These are phyloP conservation scores for Coelopa pilipes DNA, from an alignment of 2,888 invertebrate species.

Conservation along the genomic window DNA sequence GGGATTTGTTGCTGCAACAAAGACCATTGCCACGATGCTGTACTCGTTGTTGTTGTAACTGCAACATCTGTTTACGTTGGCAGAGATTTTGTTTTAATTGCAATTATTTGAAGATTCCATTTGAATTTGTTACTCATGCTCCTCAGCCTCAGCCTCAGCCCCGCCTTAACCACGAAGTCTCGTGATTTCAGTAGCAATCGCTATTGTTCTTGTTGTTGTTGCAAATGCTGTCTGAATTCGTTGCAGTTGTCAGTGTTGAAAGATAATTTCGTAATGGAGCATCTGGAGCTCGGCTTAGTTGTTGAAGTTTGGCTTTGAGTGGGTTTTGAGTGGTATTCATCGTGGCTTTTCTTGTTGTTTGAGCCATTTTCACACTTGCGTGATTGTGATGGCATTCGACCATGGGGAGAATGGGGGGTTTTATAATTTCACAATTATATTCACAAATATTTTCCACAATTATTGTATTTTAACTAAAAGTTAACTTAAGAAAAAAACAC, in stretches of 20 bases:
- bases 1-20: slow-evolving; percentile 9
- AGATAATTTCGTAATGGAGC: too few relatives aligned
- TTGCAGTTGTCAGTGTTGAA: too few relatives aligned
- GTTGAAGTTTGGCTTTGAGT: too few relatives aligned
- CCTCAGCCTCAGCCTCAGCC: too few relatives aligned
- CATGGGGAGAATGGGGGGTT: too few relatives aligned
- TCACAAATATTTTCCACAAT: neutral
- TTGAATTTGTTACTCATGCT: neutral
- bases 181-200: neutral
- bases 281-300: too few relatives aligned
- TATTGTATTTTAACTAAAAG: neutral
- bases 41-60: neutral
- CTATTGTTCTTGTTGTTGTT: neutral
- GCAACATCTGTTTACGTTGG: too few relatives aligned
- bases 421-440: too few relatives aligned
- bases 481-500: neutral
- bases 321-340: too few relatives aligned
- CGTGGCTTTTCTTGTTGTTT: neutral
- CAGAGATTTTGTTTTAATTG: slow-evolving; percentile 4
- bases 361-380: neutral
- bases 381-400: too few relatives aligned
- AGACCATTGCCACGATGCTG: neutral
- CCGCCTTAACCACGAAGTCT: too few relatives aligned
- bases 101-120: slow-evolving; percentile 3
- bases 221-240: too few relatives aligned